Evolutionary conservation across 2,888 invertebrate species (phyloP), one percentile per base, ranked within the genome.

Genomic region (Abrostola tripartita): DNA sequence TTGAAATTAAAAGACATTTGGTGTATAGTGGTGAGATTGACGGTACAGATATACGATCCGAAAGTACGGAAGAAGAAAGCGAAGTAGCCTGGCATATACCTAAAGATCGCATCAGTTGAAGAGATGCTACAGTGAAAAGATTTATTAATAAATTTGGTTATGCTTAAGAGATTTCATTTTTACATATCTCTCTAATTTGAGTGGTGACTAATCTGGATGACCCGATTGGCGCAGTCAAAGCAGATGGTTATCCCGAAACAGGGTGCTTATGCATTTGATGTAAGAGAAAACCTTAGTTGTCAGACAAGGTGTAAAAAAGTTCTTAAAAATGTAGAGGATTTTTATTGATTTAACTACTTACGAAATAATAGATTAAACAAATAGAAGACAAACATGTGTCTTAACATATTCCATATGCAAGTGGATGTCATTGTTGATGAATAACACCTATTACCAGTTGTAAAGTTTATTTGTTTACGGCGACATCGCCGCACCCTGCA

Each of bases 1-100:
- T 80, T 71, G 62, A 71, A 76, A 78, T 80, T 76, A 76, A 71
- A 72, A 78, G 73, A 71, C 61, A 80, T 80, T 74, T 76, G 56
- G 65, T 61, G 37, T 56, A 49, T 62, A 40, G 52, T 58, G 51
- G 51, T 67, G 38, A 71, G 80, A 79, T 76, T 74, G 79, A 70
- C 71, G 55, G 38, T 59, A 44, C 51, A 67, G 79, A 79, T 79
- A 77, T 60, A 52, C 68, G 35, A 68, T 76, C 59, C 37, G 70
- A 78, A 81, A 79, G 78, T 71, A 60, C 61, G 55, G 53, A 42
- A 47, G 59, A 80, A 71, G 73, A 80, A 73, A 71, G 73, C 51
- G 61, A 59, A 59, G 64, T 65, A 68, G 67, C 69, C 56, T 69
- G 61, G 62, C 65, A 61, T 62, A 36, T 52, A 56, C 54, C 52